Percentiles rank a stretch among this genome's conserved stretches.
Evolutionary conservation across 2,888 invertebrate species (phyloP).

Genomic region (Nemoura dubitans): DNA sequence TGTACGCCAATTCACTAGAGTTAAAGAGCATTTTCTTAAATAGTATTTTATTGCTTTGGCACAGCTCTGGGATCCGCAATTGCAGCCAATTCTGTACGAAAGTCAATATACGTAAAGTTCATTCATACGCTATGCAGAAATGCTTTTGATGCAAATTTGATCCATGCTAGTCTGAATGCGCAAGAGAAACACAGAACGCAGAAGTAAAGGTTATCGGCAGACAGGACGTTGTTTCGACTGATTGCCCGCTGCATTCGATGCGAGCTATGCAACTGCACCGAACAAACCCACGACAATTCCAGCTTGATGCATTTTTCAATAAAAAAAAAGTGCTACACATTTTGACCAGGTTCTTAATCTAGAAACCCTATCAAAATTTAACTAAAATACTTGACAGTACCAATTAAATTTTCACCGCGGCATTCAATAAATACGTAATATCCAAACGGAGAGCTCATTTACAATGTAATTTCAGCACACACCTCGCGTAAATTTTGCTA

Average conservation of each 20-base stretch:
- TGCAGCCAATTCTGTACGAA: neutral
- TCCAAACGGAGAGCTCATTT: neutral
- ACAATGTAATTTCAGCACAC: neutral
- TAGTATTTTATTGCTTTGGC: neutral
- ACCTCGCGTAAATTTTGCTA: neutral
- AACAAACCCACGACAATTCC: too few species aligned
- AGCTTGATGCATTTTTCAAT: too few species aligned
- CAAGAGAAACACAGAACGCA: neutral
- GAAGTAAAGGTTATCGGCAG: neutral
- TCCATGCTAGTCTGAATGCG: neutral
- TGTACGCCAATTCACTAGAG: neutral
- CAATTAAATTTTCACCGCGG: neutral
- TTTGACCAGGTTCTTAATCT: too few species aligned
- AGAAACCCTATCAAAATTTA: neutral
- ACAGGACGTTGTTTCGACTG: neutral
- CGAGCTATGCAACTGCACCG: neutral
- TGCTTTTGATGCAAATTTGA: conserved; percentile 14
- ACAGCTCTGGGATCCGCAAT: neutral
- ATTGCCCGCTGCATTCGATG: neutral
- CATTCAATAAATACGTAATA: neutral
- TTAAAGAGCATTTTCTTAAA: neutral
- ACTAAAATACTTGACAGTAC: neutral
- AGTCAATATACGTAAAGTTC: neutral
- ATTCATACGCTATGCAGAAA: neutral
- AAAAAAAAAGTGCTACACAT: too few species aligned